Percentiles rank a stretch among this genome's conserved stretches.
phyloP scores from a whole-genome alignment of 2,797 vertebrate species.

The Microchirus variegatus region DNA sequence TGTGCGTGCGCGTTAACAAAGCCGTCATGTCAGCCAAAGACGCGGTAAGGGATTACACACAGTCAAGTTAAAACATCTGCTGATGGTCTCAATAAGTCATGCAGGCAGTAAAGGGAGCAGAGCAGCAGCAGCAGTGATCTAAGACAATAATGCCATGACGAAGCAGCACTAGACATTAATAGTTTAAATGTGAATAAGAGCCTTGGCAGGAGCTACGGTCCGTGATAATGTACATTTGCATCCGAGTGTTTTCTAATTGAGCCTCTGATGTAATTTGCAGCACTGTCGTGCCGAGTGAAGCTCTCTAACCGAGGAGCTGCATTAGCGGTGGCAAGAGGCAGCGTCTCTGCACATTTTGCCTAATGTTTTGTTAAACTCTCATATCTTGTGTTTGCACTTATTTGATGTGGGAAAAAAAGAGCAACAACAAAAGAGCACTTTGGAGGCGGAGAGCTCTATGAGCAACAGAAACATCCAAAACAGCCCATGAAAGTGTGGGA shows the following conservation, averaged over 20 bases:
- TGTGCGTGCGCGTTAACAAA: conserved; percentile 50
- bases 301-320: conserved; percentile 44
- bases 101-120: conserved; percentile 22
- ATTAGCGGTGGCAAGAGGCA: conserved; percentile 30
- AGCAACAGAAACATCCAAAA: conserved; percentile 31
- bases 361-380: conserved; percentile 67
- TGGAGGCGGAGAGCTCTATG: conserved; percentile 9
- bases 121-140: conserved; percentile 44
- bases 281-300: conserved; percentile 44
- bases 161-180: conserved; percentile 38
- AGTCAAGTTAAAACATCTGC: conserved; percentile 55
- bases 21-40: conserved; percentile 33
- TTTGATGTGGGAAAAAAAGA: conserved; percentile 33
- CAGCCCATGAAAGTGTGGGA: conserved; percentile 22
- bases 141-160: conserved; percentile 40
- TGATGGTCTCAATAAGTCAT: conserved; percentile 35
- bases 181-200: conserved; percentile 35
- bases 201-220: conserved; percentile 10
- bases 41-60: conserved; percentile 53
- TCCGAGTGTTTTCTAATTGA: conserved; percentile 64
- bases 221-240: conserved; percentile 16
- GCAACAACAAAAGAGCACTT: neutral
- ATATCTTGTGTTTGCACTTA: conserved; percentile 58
- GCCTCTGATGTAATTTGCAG: conserved; percentile 68
- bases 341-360: conserved; percentile 39